A percentile compares a stretch with the other conserved stretches of the same genome.
Conservation (phyloP, 2,888 invertebrate genomes). For the Bellardia bayeri region DNA sequence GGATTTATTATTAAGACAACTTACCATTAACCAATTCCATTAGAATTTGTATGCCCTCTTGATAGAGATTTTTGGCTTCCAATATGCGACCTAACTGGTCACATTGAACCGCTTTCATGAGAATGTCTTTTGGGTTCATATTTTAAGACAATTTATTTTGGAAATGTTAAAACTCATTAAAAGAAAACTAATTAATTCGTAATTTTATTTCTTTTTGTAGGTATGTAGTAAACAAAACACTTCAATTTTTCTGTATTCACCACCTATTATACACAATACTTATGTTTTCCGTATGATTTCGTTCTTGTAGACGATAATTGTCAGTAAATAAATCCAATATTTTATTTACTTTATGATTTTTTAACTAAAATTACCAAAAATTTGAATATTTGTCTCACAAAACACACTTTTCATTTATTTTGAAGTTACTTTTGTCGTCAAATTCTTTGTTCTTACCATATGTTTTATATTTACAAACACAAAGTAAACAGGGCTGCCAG, state of each 20-base stretch:
- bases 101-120: conserved; percentile 82
- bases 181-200: neutral
- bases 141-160: neutral
- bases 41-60: conserved; percentile 81
- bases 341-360: too few species aligned
- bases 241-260: too few species aligned
- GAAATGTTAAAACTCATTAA: neutral
- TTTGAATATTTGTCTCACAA: too few species aligned
- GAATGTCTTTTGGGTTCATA: conserved; percentile 80
- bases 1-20: neutral
- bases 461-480: neutral
- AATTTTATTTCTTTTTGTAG: too few species aligned
- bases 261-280: too few species aligned
- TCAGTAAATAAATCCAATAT: too few species aligned
- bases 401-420: neutral
- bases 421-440: neutral
- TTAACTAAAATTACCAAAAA: too few species aligned
- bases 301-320: too few species aligned
- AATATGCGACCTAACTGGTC: conserved; percentile 81
- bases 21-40: conserved; percentile 76
- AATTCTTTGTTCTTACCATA: neutral
- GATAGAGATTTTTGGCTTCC: conserved; percentile 82
- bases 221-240: too few species aligned
- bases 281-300: too few species aligned
- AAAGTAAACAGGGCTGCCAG: neutral